Percentiles rank a stretch among this genome's conserved stretches.
phyloP scores from a whole-genome alignment of 2,888 invertebrate genomes.

The Corythucha ciliata region DNA sequence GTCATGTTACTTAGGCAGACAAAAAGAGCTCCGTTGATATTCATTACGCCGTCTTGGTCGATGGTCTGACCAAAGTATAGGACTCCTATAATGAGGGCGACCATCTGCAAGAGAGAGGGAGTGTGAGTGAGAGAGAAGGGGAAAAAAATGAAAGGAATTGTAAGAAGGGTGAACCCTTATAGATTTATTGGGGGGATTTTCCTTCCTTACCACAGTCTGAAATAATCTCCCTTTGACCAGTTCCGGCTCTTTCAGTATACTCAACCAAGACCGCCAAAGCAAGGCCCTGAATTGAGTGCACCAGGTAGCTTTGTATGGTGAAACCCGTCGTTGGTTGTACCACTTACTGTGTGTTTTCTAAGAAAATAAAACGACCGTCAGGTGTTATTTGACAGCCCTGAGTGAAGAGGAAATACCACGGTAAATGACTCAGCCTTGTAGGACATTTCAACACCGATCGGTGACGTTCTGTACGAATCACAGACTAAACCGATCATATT shows the following conservation, averaged over 20 bases:
- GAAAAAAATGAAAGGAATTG: background rate
- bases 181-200: too few species aligned
- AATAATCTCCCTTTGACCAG: conserved; percentile 77
- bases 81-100: conserved; percentile 74
- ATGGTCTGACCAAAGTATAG: conserved; percentile 76
- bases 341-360: too few species aligned
- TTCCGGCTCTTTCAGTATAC: conserved; percentile 80
- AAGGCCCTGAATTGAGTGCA: conserved; percentile 79
- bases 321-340: conserved; percentile 32
- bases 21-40: conserved; percentile 86
- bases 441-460: conserved; percentile 52
- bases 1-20: conserved; percentile 87
- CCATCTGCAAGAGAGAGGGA: conserved; percentile 53
- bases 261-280: conserved; percentile 82
- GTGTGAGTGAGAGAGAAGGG: background rate
- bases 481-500: conserved; percentile 70
- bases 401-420: conserved; percentile 32
- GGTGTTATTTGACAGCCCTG: too few species aligned
- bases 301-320: conserved; percentile 77
- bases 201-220: conserved; percentile 74
- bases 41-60: conserved; percentile 83
- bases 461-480: conserved; percentile 60
- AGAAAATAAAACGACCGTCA: too few species aligned
- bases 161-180: too few species aligned
- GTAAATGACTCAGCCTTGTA: conserved; percentile 46